phyloP scores from a whole-genome alignment of 2,113 vertebrate genomes.

The Rhinoderma darwinii region DNA sequence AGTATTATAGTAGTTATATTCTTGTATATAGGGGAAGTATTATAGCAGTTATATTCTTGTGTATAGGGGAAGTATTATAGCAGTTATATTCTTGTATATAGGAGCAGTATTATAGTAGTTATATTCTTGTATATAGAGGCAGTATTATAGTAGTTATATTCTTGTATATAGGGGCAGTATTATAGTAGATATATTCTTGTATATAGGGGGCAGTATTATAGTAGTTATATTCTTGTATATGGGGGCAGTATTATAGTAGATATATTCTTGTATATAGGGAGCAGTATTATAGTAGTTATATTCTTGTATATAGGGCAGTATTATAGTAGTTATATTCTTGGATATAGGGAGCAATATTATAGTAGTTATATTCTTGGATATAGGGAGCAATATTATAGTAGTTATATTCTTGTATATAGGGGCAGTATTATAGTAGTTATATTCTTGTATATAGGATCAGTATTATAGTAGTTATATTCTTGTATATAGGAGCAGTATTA shows the following conservation, averaged over 20 bases:
- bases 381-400: conserved; percentile 3
- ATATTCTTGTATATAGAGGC: not conserved
- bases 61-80: not conserved
- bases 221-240: conserved; percentile 16
- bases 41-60: not conserved
- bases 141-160: conserved; percentile 7
- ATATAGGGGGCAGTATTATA: not conserved
- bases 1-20: not conserved
- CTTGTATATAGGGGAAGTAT: not conserved
- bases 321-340: conserved; percentile 12
- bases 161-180: not conserved
- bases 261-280: not conserved
- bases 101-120: not conserved
- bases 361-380: not conserved
- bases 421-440: not conserved
- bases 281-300: conserved; percentile 16
- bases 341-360: not conserved
- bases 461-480: not conserved
- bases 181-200: too few relatives aligned
- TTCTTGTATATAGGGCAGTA: not conserved
- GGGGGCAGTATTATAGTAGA: not conserved
- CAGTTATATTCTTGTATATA: not conserved
- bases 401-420: not conserved
- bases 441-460: too few relatives aligned
- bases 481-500: not conserved